Base-by-base conservation (phyloP, 2,888 invertebrate species). In the Lepas anatifera region DNA sequence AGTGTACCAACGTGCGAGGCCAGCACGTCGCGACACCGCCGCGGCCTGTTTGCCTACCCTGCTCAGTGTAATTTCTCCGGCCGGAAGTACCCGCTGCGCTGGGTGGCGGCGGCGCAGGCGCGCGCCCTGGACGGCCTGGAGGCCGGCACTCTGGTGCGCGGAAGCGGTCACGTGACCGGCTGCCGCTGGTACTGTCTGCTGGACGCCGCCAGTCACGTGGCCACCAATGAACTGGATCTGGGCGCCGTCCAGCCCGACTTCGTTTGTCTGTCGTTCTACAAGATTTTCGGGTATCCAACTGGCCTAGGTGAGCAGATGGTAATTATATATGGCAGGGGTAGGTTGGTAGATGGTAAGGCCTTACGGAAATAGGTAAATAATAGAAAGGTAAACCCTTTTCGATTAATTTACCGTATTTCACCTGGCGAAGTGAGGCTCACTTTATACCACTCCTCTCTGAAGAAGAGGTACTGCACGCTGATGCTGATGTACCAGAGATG, bases 61-160 rank as follows among this genome's bases (percentile, higher is more conserved):
- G 96, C 94, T 0, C 92, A 95, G 79, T 95, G 93, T 77, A 98
- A 98, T 80, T 98, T 95, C 78, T 92, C 91, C 76, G 98, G 98
- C 0, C 85, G 84, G 69, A 96, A 96, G 79, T 92, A 93, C 80
- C 92, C 94, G 0, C 79, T 95, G 52, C 77, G 84, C 4, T 87
- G 90, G 85, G 86, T 93, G 66, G 76, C 84, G 35, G 78, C 81
- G 64, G 83, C 89, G 13, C 85, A 86, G 75, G 78, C 83, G 74
- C 89, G 90, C n/a, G 73, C 72, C 11, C 71, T 79, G 68, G 70
- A 73, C 52, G 35, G 64, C 13, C 25, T 70, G n/a, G 25, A 22
- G 22, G 41, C 18, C 37, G 41, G 41, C 29, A 4, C 7, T 2
- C 67, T 27, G 29, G 1, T 25, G 25, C 10, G 35, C 8, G 66